Percentiles rank a stretch among this genome's conserved stretches.
Evolutionary conservation across 92 coral and sea anemone species (phyloP).

Genomic region (Palythoa grandiflora): DNA sequence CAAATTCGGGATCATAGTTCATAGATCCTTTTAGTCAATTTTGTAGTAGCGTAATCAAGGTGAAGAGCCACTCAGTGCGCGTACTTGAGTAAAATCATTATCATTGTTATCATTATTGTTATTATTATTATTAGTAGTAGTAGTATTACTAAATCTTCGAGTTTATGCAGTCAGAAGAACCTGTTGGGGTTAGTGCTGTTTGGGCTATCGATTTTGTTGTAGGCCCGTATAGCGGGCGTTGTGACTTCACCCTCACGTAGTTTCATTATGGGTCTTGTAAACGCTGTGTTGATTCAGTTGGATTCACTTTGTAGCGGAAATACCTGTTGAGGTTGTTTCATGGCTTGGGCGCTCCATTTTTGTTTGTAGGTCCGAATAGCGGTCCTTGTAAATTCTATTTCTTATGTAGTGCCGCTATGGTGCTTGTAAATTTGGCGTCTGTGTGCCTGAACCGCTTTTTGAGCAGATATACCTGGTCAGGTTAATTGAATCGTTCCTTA

Average conservation of each 20-base stretch:
- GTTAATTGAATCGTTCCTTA: constrained; percentile 15
- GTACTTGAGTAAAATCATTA: no score
- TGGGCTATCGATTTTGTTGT: background rate
- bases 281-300: background rate
- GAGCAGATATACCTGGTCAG: constrained; percentile 11
- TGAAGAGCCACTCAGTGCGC: no score
- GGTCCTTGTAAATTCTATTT: background rate
- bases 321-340: background rate
- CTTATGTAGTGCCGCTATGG: background rate
- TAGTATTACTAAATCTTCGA: background rate
- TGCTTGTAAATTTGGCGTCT: constrained; percentile 18
- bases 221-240: background rate
- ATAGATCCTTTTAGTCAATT: no score
- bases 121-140: no score
- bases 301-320: background rate
- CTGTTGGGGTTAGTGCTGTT: background rate
- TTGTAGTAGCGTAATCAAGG: no score
- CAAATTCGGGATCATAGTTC: no score
- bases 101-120: no score
- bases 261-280: background rate
- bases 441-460: constrained; percentile 11
- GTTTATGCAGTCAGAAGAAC: background rate
- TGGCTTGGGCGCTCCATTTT: background rate
- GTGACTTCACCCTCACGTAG: background rate
- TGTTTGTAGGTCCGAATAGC: background rate